phyloP scores from a whole-genome alignment of 1,140 invertebrate genomes.

The Capitella teleta region DNA sequence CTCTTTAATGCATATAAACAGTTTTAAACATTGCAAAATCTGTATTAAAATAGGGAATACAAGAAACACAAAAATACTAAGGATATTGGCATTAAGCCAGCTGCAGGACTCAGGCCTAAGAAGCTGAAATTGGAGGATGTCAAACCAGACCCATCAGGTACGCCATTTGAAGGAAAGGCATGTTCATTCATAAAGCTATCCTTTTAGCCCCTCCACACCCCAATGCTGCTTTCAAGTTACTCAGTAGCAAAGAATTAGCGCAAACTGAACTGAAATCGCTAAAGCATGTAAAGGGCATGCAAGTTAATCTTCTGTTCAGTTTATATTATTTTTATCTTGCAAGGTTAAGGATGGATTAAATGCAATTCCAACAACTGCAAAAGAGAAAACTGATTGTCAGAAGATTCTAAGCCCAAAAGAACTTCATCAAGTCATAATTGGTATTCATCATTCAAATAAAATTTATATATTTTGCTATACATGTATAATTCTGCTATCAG shows the following conservation, averaged over 20 bases:
- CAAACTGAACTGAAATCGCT: constrained; percentile 13
- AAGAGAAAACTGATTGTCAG: constrained; percentile 34
- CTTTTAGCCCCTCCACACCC: constrained; percentile 27
- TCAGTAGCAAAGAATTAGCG: constrained; percentile 34
- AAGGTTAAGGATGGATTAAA: constrained; percentile 33
- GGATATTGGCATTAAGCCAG: constrained; percentile 35
- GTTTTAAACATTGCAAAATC: background rate
- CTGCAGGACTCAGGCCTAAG: constrained; percentile 26
- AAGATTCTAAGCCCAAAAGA: constrained; percentile 31
- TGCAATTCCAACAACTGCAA: constrained; percentile 29
- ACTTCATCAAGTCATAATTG: constrained; percentile 37
- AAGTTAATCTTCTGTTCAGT: background rate
- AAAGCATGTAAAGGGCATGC: constrained; percentile 2
- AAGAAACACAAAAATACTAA: constrained; percentile 24
- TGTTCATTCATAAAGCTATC: no score
- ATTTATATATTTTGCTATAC: background rate
- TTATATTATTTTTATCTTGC: background rate
- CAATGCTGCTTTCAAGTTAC: constrained; percentile 31
- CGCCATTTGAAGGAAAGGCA: no score
- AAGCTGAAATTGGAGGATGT: constrained; percentile 27
- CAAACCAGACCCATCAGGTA: constrained; percentile 27
- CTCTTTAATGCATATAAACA: background rate
- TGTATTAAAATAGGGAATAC: constrained; percentile 32
- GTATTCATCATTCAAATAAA: constrained; percentile 15
- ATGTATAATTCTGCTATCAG: constrained; percentile 16